These are phyloP conservation scores for Sternotherus odoratus DNA, from an alignment of 2,797 vertebrate genomes.

Conservation along the genomic window DNA sequence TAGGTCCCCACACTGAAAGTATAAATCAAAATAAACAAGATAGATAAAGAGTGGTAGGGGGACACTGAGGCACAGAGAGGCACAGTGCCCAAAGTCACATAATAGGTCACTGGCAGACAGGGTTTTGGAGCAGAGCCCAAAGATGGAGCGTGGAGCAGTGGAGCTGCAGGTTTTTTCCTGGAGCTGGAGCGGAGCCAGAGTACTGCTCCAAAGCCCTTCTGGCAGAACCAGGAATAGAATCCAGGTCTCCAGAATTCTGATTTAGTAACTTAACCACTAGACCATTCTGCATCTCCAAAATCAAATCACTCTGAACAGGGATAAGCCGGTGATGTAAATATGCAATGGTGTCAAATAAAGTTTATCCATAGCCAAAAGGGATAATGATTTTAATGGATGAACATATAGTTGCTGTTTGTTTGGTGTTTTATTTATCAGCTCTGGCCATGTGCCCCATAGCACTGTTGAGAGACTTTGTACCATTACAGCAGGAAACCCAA, in stretches of 20 bases:
- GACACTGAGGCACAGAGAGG: neutral
- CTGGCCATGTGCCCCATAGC: conserved; percentile 39
- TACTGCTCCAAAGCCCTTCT: too few relatives aligned
- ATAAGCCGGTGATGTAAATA: neutral
- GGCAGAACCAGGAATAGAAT: neutral
- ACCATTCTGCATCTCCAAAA: neutral
- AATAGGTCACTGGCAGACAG: neutral
- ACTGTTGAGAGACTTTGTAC: conserved; percentile 34
- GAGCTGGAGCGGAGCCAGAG: too few relatives aligned
- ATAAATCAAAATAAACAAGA: neutral
- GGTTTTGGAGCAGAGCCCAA: too few relatives aligned
- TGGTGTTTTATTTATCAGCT: conserved; percentile 67
- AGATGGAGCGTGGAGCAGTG: too few relatives aligned
- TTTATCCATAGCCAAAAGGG: conserved; percentile 38
- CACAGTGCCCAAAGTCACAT: neutral
- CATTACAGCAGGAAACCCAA: conserved; percentile 61
- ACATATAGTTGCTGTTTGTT: conserved; percentile 30
- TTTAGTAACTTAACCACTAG: neutral
- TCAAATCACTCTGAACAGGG: rapidly evolving
- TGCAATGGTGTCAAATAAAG: conserved; percentile 3
- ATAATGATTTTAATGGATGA: conserved; percentile 54
- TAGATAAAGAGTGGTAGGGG: neutral
- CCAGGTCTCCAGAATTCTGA: rapidly evolving
- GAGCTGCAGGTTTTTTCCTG: too few relatives aligned
- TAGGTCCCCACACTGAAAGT: neutral